phyloP scores from a whole-genome alignment of 2,113 vertebrate genomes.

The Amblyornis subalaris region DNA sequence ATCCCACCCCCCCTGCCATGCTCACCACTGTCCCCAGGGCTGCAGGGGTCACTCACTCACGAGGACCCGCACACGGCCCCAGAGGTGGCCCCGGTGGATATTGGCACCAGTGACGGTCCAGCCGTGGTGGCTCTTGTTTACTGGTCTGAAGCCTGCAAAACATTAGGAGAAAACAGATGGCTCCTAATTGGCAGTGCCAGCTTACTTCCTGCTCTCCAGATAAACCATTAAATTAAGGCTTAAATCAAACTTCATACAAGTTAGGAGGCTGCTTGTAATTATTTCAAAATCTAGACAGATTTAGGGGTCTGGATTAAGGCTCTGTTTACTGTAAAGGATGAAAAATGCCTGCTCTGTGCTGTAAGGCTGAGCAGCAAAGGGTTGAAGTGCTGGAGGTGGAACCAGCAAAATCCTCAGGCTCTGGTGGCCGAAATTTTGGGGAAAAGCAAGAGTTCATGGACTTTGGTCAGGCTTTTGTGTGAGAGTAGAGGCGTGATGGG shows the following conservation, averaged over 20 bases:
- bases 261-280: conserved; percentile 26
- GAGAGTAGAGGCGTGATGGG: background rate
- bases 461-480: background rate
- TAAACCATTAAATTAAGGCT: conserved; percentile 16
- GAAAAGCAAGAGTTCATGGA: background rate
- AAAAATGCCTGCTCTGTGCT: background rate
- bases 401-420: background rate
- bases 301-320: background rate
- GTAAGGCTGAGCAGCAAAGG: background rate
- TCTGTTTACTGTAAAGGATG: background rate
- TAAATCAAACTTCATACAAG: background rate
- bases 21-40: fast-evolving
- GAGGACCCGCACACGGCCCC: background rate
- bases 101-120: background rate
- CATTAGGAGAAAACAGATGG: conserved; percentile 44
- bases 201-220: conserved; percentile 37
- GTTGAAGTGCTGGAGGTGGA: background rate
- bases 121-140: background rate
- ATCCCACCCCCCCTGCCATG: background rate
- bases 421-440: fast-evolving
- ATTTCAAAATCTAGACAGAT: conserved; percentile 6
- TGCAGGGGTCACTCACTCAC: background rate
- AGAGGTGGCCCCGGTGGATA: background rate
- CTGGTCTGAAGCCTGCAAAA: background rate
- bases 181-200: conserved; percentile 34